These are phyloP conservation scores for Orius laevigatus DNA, from an alignment of 1,140 invertebrate species.

Conservation along the genomic window DNA sequence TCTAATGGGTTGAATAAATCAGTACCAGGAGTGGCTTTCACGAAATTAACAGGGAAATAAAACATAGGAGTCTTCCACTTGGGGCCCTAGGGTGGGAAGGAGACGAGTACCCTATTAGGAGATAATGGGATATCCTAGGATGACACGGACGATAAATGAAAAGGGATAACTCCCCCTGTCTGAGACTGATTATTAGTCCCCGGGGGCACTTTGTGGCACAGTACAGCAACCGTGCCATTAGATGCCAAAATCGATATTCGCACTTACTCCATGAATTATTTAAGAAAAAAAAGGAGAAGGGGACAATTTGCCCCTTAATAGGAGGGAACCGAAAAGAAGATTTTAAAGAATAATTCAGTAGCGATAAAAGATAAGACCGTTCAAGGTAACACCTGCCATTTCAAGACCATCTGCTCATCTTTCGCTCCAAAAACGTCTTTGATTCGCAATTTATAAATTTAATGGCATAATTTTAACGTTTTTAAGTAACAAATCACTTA, in stretches of 20 bases:
- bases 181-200: conserved; percentile 7
- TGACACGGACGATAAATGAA: conserved; percentile 1
- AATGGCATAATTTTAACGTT: no score
- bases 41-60: conserved; percentile 3
- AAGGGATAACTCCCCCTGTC: conserved; percentile 1
- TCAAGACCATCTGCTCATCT: no score
- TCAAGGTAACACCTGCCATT: no score
- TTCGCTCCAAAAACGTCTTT: no score
- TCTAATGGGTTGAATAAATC: no score
- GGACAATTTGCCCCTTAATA: no score
- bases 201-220: neutral
- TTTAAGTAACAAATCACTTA: no score
- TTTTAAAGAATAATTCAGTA: no score
- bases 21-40: no score
- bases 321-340: no score
- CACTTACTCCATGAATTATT: conserved; percentile 7
- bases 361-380: no score
- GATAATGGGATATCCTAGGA: neutral
- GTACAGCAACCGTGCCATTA: conserved; percentile 1
- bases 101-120: neutral
- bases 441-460: no score
- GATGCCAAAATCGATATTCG: conserved; percentile 3
- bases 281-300: neutral
- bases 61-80: neutral
- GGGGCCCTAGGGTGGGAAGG: neutral